A percentile compares a stretch with the other conserved stretches of the same genome.
Conservation (phyloP, 2,888 invertebrate genomes). For the Cantharis rustica region DNA sequence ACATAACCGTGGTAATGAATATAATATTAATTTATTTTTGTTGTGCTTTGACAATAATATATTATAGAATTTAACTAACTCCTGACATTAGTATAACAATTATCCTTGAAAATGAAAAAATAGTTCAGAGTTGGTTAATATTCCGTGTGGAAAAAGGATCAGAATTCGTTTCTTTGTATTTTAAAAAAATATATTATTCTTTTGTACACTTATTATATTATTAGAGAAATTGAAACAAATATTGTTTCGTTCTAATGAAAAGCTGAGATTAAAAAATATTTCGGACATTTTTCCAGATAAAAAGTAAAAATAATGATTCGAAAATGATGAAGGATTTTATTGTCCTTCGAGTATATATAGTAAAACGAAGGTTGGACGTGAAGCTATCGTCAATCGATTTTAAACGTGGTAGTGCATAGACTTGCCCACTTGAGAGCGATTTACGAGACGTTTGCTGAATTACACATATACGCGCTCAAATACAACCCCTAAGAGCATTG, state of each 20-base stretch:
- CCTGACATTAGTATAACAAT: not conserved
- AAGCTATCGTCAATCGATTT: slow-evolving; percentile 2
- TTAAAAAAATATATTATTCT: not conserved
- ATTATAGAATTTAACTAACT: not conserved
- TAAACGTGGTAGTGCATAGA: slow-evolving; percentile 1
- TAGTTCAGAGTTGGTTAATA: not conserved
- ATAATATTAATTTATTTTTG: not conserved
- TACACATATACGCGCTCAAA: slow-evolving; percentile 36
- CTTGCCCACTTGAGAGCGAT: slow-evolving; percentile 40
- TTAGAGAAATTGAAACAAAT: not conserved
- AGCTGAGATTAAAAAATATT: not conserved
- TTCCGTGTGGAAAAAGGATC: not conserved
- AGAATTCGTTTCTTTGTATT: not conserved
- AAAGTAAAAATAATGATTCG: not conserved
- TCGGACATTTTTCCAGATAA: not conserved
- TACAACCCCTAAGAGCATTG: slow-evolving; percentile 39
- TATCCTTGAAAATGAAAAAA: not conserved
- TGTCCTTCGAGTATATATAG: not conserved
- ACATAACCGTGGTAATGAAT: not conserved
- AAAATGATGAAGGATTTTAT: not conserved
- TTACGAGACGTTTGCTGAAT: slow-evolving; percentile 40
- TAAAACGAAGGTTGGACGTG: not conserved
- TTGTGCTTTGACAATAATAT: not conserved
- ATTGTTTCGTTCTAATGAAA: not conserved
- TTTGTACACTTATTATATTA: not conserved